Evolutionary conservation across 2,888 invertebrate genomes (phyloP), one percentile per base, ranked within the genome.

Genomic region (Pogonocherus hispidulus): DNA sequence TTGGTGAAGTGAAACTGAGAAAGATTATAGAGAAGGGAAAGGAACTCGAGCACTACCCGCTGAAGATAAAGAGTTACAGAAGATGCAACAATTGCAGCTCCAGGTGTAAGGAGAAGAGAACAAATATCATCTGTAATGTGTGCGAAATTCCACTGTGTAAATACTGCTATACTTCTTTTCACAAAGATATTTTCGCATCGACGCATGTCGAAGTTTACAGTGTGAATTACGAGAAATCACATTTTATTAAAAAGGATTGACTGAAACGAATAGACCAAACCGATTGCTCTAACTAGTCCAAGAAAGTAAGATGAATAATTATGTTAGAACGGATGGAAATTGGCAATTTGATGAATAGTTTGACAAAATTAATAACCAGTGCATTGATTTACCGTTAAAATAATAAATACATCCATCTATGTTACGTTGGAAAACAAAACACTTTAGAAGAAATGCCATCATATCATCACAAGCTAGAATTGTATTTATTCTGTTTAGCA

Each of bases 1-100:
- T 49, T n/a, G 59, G 59, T 1, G 16, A 59, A 8, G 47, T 5
- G 18, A 18, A 32, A 27, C 23, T 59, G 18, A 41, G 41, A n/a
- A 32, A 20, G 9, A 32, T 59, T 19, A 47, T 59, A 3, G 47
- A 16, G 3, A 46, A 47, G n/a, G 59, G 59, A 1, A 20, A 35
- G 19, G 47, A 27, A 9, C 32, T 6, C n/a, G n/a, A 49, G n/a
- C 59, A 59, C 19, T n/a, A 32, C n/a, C 59, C 47, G 3, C 23
- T 47, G 32, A 59, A 32, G 19, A 59, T 59, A 16, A 9, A 1
- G 3, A 47, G 23, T 11, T 59, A 59, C 20, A 46, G 59, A 5
- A 47, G 59, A 32, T 59, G 59, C n/a, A 47, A 32, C 35, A 59
- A 59, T 8, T 59, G 59, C 18, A 59, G 59, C 32, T 47, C 59